A percentile compares a stretch with the other conserved stretches of the same genome.
phyloP scores from a whole-genome alignment of 2,888 invertebrate species.

The Leptogaster cylindrica region DNA sequence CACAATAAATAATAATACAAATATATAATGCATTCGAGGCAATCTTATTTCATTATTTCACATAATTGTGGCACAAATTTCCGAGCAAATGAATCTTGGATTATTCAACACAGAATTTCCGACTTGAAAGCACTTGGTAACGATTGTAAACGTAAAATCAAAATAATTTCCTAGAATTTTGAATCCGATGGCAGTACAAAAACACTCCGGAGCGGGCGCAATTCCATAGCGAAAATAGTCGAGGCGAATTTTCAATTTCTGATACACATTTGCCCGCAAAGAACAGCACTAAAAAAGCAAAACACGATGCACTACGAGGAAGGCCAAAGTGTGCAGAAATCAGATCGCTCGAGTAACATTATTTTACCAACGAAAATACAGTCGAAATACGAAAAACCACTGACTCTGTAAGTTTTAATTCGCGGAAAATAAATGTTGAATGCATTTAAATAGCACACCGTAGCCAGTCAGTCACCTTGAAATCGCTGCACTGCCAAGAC shows the following conservation, averaged over 20 bases:
- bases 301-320: conserved; percentile 5
- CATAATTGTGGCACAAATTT: neutral
- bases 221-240: no score
- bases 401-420: conserved; percentile 49
- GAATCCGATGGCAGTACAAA: neutral
- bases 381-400: conserved; percentile 41
- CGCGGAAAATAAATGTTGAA: conserved; percentile 48
- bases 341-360: conserved; percentile 4
- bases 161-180: neutral
- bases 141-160: no score
- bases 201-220: no score
- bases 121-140: no score
- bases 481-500: conserved; percentile 40
- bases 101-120: no score
- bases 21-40: neutral
- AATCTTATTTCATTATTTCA: neutral
- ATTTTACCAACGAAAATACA: conserved; percentile 18
- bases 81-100: neutral
- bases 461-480: conserved; percentile 48
- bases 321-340: conserved; percentile 27
- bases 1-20: no score
- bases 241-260: no score
- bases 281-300: conserved; percentile 10
- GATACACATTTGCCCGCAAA: neutral
- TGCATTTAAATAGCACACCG: conserved; percentile 48